phyloP scores from a whole-genome alignment of 2,888 invertebrate genomes.

The Laspeyria flexula region DNA sequence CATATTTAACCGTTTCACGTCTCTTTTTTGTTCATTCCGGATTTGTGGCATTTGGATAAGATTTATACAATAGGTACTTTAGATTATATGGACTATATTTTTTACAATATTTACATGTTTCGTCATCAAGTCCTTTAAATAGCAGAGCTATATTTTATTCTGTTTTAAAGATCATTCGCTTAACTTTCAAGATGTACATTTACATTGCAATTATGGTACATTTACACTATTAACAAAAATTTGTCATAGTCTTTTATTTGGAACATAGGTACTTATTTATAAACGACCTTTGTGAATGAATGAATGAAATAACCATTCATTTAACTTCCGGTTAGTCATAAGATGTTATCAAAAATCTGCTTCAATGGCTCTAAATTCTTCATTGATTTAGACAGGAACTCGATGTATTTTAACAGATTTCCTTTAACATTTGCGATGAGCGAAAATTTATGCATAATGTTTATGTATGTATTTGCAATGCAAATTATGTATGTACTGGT shows the following conservation, averaged over 20 bases:
- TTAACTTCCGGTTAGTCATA: constrained; percentile 1
- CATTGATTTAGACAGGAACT: neutral
- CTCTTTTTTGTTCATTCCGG: neutral
- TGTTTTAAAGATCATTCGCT: neutral
- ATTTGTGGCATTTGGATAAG: constrained; percentile 37
- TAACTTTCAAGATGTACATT: too few species aligned
- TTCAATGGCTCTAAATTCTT: neutral
- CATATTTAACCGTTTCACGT: neutral
- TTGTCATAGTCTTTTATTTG: too few species aligned
- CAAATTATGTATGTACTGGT: constrained; percentile 32
- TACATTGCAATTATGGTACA: too few species aligned
- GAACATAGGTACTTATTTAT: too few species aligned
- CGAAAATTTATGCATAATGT: too few species aligned
- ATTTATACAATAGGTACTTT: constrained; percentile 17
- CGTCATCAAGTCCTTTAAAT: neutral
- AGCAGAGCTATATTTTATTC: neutral
- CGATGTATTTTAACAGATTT: neutral
- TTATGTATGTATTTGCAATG: constrained; percentile 31
- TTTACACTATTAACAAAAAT: too few species aligned
- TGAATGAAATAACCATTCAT: constrained; percentile 1
- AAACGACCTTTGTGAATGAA: neutral
- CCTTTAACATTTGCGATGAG: too few species aligned
- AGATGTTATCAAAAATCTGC: constrained; percentile 2
- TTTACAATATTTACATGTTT: constrained; percentile 42
- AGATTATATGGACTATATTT: constrained; percentile 14